A percentile compares a stretch with the other conserved stretches of the same genome.
Evolutionary conservation across 2,888 invertebrate species (phyloP).

Genomic region (Lordiphosa andalusiaca): DNA sequence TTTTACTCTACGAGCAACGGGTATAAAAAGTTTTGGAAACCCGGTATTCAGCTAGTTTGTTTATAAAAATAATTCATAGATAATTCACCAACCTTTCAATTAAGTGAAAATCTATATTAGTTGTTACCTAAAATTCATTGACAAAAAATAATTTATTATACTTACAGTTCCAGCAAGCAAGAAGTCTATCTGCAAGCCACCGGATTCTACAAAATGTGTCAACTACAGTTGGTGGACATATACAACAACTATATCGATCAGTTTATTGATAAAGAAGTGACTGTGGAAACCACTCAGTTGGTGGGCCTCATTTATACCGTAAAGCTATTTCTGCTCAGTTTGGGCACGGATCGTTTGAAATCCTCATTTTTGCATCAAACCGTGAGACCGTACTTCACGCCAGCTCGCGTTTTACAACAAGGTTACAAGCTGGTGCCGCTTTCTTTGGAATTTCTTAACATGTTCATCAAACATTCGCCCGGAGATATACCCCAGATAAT

Average conservation of each 20-base stretch:
- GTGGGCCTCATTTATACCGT: constrained; percentile 78
- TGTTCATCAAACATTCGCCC: constrained; percentile 77
- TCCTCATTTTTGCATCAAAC: constrained; percentile 74
- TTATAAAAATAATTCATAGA: too few relatives aligned
- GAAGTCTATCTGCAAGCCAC: constrained; percentile 79
- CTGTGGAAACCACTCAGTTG: constrained; percentile 48
- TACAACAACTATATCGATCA: constrained; percentile 74
- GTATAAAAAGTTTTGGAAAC: too few relatives aligned
- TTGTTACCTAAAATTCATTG: too few relatives aligned
- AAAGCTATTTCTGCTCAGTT: constrained; percentile 71
- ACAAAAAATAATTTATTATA: too few relatives aligned
- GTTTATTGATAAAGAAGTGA: constrained; percentile 42
- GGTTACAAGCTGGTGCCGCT: constrained; percentile 68
- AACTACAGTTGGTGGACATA: constrained; percentile 72
- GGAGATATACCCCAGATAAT: constrained; percentile 76
- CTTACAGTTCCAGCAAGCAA: constrained; percentile 74
- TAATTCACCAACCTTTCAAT: too few relatives aligned
- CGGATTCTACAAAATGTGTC: constrained; percentile 80
- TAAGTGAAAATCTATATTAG: too few relatives aligned
- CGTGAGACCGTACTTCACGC: constrained; percentile 72
- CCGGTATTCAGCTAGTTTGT: too few relatives aligned
- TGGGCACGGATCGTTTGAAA: constrained; percentile 75
- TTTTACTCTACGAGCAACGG: too few relatives aligned
- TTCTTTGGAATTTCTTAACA: constrained; percentile 77
- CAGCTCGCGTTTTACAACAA: constrained; percentile 56